Evolutionary conservation across 2,888 invertebrate species (phyloP).

Genomic region (Aphodius sticticus): DNA sequence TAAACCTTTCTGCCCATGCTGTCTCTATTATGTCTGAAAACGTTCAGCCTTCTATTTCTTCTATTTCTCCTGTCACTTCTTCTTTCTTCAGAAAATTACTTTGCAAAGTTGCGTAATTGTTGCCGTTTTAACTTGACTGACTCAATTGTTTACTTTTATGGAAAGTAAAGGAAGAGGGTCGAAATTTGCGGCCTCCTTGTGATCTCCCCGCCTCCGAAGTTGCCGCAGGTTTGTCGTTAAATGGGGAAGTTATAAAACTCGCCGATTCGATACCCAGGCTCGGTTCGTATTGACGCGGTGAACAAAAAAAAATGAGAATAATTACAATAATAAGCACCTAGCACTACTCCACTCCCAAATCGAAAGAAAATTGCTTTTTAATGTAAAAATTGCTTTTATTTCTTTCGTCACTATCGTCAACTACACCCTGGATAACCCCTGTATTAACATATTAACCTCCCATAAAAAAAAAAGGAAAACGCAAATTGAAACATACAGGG

Average conservation of each 20-base stretch:
- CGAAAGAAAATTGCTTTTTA: not conserved
- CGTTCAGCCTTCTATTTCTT: too few relatives aligned
- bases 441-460: not conserved
- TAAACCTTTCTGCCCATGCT: too few relatives aligned
- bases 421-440: not conserved
- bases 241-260: not conserved
- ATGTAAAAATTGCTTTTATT: not conserved
- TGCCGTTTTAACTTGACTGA: not conserved
- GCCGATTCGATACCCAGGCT: not conserved
- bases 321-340: not conserved
- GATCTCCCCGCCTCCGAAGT: not conserved
- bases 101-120: too few relatives aligned
- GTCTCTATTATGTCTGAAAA: too few relatives aligned
- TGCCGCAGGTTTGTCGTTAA: not conserved
- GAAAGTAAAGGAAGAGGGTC: not conserved
- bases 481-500: too few relatives aligned
- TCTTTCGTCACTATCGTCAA: not conserved
- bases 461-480: too few relatives aligned
- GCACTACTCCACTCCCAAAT: not conserved
- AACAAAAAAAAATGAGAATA: not conserved
- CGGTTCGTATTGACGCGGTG: not conserved
- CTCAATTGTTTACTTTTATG: slow-evolving; percentile 4
- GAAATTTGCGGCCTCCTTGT: not conserved
- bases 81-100: too few relatives aligned
- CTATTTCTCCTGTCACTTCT: too few relatives aligned